Percentiles rank a stretch among this genome's conserved stretches.
These are phyloP conservation scores for Caenorhabditis sp. DNA, from an alignment of 2,888 invertebrate genomes.

Conservation along the genomic window DNA sequence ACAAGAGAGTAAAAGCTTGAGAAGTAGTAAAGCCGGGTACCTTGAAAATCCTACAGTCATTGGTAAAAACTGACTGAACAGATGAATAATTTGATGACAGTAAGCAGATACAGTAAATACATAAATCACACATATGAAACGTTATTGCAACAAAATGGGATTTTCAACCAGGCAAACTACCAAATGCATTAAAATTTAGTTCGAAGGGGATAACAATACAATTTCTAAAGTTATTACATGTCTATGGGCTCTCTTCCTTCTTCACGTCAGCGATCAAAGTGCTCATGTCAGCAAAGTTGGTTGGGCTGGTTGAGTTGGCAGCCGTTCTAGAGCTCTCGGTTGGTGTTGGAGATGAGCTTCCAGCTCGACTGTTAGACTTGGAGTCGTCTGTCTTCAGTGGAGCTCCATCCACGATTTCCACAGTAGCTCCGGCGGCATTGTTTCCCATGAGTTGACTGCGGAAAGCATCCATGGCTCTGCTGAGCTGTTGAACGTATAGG, in stretches of 20 bases:
- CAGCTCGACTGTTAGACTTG: conserved; percentile 33
- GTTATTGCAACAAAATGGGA: conserved; percentile 41
- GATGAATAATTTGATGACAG: background rate
- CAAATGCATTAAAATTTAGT: conserved; percentile 24
- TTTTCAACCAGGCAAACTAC: conserved; percentile 48
- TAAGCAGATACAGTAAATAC: background rate
- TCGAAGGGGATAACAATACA: background rate
- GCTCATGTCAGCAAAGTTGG: conserved; percentile 64
- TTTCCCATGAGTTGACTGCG: conserved; percentile 42
- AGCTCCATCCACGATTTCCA: conserved; percentile 38
- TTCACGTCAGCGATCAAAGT: conserved; percentile 49
- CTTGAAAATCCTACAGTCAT: conserved; percentile 44
- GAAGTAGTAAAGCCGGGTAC: conserved; percentile 52
- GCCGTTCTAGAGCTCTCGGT: conserved; percentile 45
- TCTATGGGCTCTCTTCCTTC: conserved; percentile 50
- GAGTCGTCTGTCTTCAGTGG: conserved; percentile 46
- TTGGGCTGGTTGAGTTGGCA: conserved; percentile 45
- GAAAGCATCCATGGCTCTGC: conserved; percentile 69
- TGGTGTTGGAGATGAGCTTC: conserved; percentile 51
- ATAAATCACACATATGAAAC: conserved; percentile 59
- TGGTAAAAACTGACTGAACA: conserved; percentile 15
- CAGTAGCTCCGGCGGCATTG: conserved; percentile 33
- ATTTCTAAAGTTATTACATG: background rate
- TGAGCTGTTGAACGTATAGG: conserved; percentile 67
- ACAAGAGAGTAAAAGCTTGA: conserved; percentile 47